These are phyloP conservation scores for Odobenus rosmarus DNA, from an alignment of 2,113 vertebrate genomes.

Conservation along the genomic window DNA sequence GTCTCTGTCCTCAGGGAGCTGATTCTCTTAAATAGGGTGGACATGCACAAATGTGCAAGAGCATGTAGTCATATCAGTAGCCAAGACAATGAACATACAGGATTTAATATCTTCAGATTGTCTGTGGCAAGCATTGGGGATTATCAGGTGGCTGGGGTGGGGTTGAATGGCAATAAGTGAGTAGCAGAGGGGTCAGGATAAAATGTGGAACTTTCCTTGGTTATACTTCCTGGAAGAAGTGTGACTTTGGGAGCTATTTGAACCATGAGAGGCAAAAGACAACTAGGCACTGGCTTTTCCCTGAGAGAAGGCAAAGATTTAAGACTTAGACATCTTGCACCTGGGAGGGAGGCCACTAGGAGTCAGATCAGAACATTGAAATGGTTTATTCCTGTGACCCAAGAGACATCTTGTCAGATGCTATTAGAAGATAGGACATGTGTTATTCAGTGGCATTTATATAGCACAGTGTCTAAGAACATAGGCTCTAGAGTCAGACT, in stretches of 20 bases:
- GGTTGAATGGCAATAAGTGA: not conserved
- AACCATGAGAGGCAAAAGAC: not conserved
- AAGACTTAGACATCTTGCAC: not conserved
- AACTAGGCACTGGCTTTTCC: constrained; percentile 5
- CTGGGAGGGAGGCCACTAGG: not conserved
- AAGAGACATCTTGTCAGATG: not conserved
- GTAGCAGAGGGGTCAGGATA: not conserved
- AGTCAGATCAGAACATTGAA: constrained; percentile 33
- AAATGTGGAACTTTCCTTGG: constrained; percentile 18
- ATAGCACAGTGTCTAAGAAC: not conserved
- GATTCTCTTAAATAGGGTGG: constrained; percentile 5
- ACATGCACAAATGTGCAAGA: constrained; percentile 10
- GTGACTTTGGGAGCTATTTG: not conserved
- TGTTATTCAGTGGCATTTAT: not conserved
- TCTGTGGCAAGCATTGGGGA: not conserved
- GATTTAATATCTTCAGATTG: constrained; percentile 3
- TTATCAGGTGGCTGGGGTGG: not conserved
- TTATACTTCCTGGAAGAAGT: constrained; percentile 23
- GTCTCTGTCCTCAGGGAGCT: constrained; percentile 15
- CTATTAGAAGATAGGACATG: not conserved
- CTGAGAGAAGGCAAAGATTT: constrained; percentile 31
- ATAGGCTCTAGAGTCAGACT: not conserved
- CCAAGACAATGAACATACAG: not conserved
- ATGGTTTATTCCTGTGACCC: constrained; percentile 6
- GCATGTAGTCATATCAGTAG: constrained; percentile 9